Percentiles rank a stretch among this genome's conserved stretches.
phyloP scores from a whole-genome alignment of 2,113 vertebrate genomes.

The Mesitornis unicolor region DNA sequence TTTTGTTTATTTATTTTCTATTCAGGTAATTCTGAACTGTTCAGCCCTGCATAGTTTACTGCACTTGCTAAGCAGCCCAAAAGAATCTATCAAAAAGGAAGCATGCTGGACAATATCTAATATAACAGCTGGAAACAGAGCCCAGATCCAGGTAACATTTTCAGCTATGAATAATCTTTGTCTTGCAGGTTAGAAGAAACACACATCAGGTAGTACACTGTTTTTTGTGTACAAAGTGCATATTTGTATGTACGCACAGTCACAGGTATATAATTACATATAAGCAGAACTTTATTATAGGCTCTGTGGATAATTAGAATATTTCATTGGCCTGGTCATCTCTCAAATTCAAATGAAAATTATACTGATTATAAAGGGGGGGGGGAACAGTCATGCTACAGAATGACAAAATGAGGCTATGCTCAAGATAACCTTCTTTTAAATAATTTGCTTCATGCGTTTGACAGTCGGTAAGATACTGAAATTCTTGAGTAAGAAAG shows the following conservation, averaged over 20 bases:
- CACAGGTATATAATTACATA: neutral
- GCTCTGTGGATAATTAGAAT: neutral
- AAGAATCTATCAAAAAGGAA: constrained; percentile 98
- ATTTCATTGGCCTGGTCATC: neutral
- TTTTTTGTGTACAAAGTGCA: neutral
- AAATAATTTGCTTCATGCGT: neutral
- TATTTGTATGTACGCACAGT: neutral
- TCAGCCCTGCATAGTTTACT: constrained; percentile 94
- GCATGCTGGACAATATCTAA: constrained; percentile 99
- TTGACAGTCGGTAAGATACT: neutral
- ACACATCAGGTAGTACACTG: neutral
- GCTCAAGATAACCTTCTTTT: neutral
- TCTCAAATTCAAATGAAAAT: neutral
- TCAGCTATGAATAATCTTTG: neutral
- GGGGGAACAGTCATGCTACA: neutral
- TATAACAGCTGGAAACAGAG: constrained; percentile 96
- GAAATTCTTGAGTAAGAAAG: neutral
- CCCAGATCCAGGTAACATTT: constrained; percentile 91
- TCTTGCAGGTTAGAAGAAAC: neutral
- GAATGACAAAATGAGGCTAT: neutral
- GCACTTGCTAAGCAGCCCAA: constrained; percentile 93
- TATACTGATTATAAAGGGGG: neutral
- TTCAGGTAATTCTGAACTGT: constrained; percentile 96
- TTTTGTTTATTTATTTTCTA: neutral
- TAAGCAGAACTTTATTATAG: neutral